Conservation (phyloP, 2,888 invertebrate genomes). For the Agonopterix arenella region DNA sequence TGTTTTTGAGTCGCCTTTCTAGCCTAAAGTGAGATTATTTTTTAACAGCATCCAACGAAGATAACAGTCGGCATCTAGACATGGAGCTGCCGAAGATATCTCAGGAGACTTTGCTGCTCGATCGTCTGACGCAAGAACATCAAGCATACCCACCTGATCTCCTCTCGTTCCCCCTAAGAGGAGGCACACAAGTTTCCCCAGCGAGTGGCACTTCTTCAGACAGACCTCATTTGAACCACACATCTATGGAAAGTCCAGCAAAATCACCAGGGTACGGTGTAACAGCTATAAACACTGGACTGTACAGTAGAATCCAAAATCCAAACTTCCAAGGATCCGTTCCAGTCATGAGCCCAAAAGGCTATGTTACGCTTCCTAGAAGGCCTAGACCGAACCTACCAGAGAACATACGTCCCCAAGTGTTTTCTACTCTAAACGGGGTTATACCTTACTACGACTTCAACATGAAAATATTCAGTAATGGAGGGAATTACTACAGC, state of each 20-base stretch:
- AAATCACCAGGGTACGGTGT: conserved; percentile 60
- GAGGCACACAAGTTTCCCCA: conserved; percentile 69
- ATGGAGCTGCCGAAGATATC: conserved; percentile 73
- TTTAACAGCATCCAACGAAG: conserved; percentile 75
- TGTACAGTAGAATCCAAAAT: conserved; percentile 75
- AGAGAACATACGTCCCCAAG: conserved; percentile 58
- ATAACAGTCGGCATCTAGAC: conserved; percentile 78
- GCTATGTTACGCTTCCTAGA: conserved; percentile 92
- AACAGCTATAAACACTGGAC: conserved; percentile 36
- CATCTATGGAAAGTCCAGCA: conserved; percentile 37
- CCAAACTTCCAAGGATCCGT: conserved; percentile 76
- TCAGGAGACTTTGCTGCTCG: conserved; percentile 64
- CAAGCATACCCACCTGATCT: conserved; percentile 88
- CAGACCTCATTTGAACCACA: conserved; percentile 18
- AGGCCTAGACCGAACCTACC: conserved; percentile 85
- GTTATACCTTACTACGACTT: conserved; percentile 83
- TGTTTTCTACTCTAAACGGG: conserved; percentile 61
- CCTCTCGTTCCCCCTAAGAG: conserved; percentile 82
- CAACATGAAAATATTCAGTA: conserved; percentile 89
- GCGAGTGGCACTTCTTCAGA: conserved; percentile 38
- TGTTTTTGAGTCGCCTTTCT: too few relatives aligned
- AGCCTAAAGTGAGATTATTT: conserved; percentile 14
- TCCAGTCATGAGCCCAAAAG: conserved; percentile 80
- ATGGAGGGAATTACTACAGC: conserved; percentile 86
- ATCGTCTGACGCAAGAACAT: conserved; percentile 63